Evolutionary conservation across 2,797 vertebrate genomes (phyloP).

Genomic region (Parauchenoglanis ngamensis): DNA sequence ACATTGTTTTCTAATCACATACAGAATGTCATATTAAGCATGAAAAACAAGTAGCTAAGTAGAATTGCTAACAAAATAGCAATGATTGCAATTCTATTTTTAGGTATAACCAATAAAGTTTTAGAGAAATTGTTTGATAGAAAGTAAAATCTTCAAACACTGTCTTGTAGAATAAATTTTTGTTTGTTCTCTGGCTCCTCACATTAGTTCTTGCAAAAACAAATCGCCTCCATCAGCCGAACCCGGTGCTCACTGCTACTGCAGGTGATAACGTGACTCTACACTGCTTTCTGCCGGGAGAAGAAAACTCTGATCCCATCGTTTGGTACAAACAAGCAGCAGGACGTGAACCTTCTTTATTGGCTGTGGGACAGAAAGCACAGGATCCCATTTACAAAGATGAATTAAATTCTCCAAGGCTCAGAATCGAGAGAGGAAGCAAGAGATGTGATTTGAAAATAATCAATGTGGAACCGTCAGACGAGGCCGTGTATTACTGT

Average conservation of each 20-base stretch:
- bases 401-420: neutral
- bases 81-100: neutral
- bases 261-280: slow-evolving; percentile 31
- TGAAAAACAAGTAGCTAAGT: neutral
- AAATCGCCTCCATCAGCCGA: neutral
- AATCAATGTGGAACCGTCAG: slow-evolving; percentile 7
- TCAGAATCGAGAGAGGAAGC: neutral
- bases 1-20: neutral
- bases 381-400: slow-evolving; percentile 11
- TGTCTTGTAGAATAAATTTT: neutral
- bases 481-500: slow-evolving; percentile 48
- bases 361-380: neutral
- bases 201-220: neutral
- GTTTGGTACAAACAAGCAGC: slow-evolving; percentile 41
- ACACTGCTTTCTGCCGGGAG: neutral
- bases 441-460: neutral
- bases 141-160: neutral
- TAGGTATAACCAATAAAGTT: too few relatives aligned
- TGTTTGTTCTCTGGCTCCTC: neutral
- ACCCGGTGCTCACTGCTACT: neutral
- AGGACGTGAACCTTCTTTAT: neutral
- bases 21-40: neutral
- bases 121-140: neutral
- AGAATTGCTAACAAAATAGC: neutral
- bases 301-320: slow-evolving; percentile 1